These are phyloP conservation scores for Menura novaehollandiae DNA, from an alignment of 2,113 vertebrate genomes.

Conservation along the genomic window DNA sequence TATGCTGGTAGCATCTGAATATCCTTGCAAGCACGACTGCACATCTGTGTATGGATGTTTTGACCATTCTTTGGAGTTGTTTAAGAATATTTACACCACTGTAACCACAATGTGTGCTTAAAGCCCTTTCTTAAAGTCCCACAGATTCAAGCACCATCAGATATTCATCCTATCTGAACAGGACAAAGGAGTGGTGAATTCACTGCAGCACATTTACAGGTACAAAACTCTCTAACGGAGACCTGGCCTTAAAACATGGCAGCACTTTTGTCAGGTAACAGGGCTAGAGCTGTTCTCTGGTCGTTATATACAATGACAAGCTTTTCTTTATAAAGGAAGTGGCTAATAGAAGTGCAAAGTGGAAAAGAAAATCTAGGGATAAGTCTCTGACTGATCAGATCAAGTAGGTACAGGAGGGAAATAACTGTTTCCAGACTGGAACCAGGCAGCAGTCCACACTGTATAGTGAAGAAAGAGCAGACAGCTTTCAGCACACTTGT, in stretches of 20 bases:
- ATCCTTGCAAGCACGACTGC: not conserved
- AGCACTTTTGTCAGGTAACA: not conserved
- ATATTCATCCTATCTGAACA: not conserved
- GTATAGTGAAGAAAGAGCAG: not conserved
- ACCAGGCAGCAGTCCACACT: not conserved
- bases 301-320: not conserved
- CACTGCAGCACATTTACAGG: not conserved
- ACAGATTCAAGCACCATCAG: not conserved
- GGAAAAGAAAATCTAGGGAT: not conserved
- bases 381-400: not conserved
- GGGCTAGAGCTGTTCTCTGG: not conserved
- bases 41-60: not conserved
- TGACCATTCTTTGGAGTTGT: not conserved
- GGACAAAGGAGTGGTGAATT: not conserved
- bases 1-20: not conserved
- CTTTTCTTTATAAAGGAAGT: not conserved
- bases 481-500: not conserved
- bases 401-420: not conserved
- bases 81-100: not conserved
- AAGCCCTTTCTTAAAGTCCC: not conserved
- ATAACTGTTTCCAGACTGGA: constrained; percentile 21
- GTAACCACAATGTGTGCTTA: not conserved
- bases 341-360: not conserved
- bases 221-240: not conserved
- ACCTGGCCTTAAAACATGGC: not conserved